Evolutionary conservation across 2,797 vertebrate genomes (phyloP).

Genomic region (Poeciliopsis presidionis): DNA sequence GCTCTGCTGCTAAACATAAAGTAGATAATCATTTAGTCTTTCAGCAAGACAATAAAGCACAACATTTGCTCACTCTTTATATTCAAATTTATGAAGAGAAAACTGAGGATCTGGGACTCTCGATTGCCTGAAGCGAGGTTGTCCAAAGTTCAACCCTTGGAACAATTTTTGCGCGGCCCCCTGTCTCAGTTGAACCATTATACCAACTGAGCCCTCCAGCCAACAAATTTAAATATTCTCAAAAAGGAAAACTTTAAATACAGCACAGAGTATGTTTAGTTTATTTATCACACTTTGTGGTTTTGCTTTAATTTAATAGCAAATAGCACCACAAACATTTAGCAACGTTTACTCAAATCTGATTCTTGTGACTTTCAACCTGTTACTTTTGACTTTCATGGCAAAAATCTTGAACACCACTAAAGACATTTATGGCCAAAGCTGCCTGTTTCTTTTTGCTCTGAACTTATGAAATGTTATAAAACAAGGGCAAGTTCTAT

Average conservation of each 20-base stretch:
- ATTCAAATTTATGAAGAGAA: neutral
- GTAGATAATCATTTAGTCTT: neutral
- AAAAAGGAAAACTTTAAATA: no score
- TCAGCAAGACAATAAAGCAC: neutral
- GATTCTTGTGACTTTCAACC: neutral
- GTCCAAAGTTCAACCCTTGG: neutral
- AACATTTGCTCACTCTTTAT: neutral
- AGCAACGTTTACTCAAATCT: neutral
- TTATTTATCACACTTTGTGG: neutral
- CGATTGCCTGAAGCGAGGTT: neutral
- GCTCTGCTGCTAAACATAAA: neutral
- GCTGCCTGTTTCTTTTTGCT: neutral
- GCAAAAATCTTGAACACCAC: neutral
- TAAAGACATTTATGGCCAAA: neutral
- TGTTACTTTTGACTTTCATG: neutral
- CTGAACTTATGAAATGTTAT: neutral
- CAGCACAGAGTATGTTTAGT: neutral
- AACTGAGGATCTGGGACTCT: neutral
- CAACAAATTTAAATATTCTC: neutral
- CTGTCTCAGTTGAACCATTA: neutral
- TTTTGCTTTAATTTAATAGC: neutral
- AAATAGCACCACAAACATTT: neutral
- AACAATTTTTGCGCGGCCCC: neutral
- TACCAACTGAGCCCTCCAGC: neutral
- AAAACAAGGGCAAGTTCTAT: neutral